Conservation (phyloP, 2,888 invertebrate genomes). For the Anthrax anthrax region DNA sequence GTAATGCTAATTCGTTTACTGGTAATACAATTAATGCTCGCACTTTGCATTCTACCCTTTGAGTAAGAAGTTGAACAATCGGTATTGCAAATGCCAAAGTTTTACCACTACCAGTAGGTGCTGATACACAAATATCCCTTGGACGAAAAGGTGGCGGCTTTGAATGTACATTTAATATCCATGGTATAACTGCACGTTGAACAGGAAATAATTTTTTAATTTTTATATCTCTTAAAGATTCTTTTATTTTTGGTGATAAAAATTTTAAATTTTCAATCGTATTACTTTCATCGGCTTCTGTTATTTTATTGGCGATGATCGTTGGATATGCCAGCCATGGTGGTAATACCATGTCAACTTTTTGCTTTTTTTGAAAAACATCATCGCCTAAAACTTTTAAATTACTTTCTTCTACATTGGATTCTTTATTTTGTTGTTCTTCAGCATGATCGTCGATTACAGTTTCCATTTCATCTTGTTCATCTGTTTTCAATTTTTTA, state of each 20-base stretch:
- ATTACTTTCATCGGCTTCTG: constrained; percentile 33
- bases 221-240: constrained; percentile 52
- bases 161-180: constrained; percentile 49
- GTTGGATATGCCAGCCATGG: constrained; percentile 75
- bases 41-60: constrained; percentile 48
- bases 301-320: constrained; percentile 57
- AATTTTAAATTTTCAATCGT: constrained; percentile 38
- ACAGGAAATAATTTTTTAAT: constrained; percentile 72
- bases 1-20: constrained; percentile 78
- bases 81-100: constrained; percentile 90
- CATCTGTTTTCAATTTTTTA: constrained; percentile 16
- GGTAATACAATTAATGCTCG: constrained; percentile 85
- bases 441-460: constrained; percentile 15
- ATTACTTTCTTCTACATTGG: not conserved
- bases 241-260: constrained; percentile 47
- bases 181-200: constrained; percentile 63
- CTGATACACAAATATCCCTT: constrained; percentile 87
- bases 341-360: constrained; percentile 64
- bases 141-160: constrained; percentile 52
- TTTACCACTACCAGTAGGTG: constrained; percentile 96
- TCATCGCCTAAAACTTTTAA: constrained; percentile 47
- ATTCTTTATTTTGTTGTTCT: constrained; percentile 11
- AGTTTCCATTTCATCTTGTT: not conserved
- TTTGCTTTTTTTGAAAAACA: constrained; percentile 41
- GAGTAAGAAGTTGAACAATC: constrained; percentile 57